Base-by-base conservation (phyloP, 92 coral and sea anemone species). In the Bergia puertoricense region DNA sequence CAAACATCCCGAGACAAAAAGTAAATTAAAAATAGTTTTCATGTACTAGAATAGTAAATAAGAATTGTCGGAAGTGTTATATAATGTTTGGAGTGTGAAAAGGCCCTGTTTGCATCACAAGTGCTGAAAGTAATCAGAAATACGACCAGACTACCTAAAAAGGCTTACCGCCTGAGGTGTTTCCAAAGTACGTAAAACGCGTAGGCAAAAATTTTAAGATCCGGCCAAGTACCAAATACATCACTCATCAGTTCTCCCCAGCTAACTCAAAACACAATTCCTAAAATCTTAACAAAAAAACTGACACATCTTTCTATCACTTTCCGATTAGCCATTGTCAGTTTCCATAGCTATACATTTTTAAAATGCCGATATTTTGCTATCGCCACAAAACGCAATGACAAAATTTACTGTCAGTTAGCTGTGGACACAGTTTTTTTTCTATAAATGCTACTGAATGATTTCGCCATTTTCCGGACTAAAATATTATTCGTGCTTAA, bases 151-250 rank as follows among this genome's bases (percentile, higher is more conserved):
- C 69, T 5, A 4, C 18, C 69, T 15, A 62, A 62, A 62, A 62
- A 18, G 8, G 30, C 4, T 62, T 62, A 76, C 79, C 54, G 48
- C 79, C 79, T 76, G 54, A 18, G n/a, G 79, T 18, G 16, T 40
- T 76, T 76, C 79, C 79, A 22, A 62, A 18, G 1, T 76, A 76
- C 79, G 79, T 39, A 76, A 3, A 54, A 8, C 9, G 51, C 79
- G 79, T 76, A 45, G 79, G 79, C 79, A 41, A 13, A 16, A 15
- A 76, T 42, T 42, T 76, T 23, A 76, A 40, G 79, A 18, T 76
- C 80, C 80, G 80, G n/a, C 46, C 80, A 45, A 44, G 45, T 45
- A 45, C 59, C 54, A 76, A 43, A 75, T 40, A 40, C 46, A 20
- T 14, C 39, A 7, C 7, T 69, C 20, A 9, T 69, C 2, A 42